phyloP scores from a whole-genome alignment of 2,888 invertebrate genomes.

The Candidula unifasciata region DNA sequence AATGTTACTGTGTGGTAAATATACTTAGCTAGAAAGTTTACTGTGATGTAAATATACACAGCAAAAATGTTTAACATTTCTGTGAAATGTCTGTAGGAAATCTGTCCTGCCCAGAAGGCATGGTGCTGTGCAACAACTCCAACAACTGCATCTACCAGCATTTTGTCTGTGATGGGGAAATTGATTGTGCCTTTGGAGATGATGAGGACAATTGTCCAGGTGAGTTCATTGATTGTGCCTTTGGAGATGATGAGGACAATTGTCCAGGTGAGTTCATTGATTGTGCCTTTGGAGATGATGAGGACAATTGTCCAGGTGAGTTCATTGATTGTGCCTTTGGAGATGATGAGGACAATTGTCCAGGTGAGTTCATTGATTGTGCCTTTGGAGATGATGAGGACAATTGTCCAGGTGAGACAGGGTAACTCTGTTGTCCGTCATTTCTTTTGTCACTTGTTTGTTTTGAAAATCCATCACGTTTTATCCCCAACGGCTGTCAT shows the following conservation, averaged over 20 bases:
- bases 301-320: too few species aligned
- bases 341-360: conserved; percentile 89
- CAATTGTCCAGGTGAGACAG: conserved; percentile 79
- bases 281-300: conserved; percentile 89
- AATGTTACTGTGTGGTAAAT: too few species aligned
- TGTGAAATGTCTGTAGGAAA: not conserved
- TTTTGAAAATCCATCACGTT: too few species aligned
- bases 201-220: conserved; percentile 86
- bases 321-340: conserved; percentile 87
- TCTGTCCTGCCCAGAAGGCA: not conserved
- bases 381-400: conserved; percentile 87
- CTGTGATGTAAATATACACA: not conserved
- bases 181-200: conserved; percentile 87
- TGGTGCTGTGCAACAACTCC: conserved; percentile 60
- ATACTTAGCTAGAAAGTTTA: too few species aligned
- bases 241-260: conserved; percentile 87
- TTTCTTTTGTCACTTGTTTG: too few species aligned
- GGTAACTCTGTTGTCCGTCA: too few species aligned
- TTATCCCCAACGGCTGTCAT: too few species aligned
- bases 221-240: conserved; percentile 84
- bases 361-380: too few species aligned
- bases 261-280: too few species aligned
- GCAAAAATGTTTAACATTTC: not conserved
- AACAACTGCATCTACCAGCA: conserved; percentile 53
- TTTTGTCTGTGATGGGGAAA: conserved; percentile 83